Conservation (phyloP, 2,113 vertebrate genomes). For the Callopanchax toddi region DNA sequence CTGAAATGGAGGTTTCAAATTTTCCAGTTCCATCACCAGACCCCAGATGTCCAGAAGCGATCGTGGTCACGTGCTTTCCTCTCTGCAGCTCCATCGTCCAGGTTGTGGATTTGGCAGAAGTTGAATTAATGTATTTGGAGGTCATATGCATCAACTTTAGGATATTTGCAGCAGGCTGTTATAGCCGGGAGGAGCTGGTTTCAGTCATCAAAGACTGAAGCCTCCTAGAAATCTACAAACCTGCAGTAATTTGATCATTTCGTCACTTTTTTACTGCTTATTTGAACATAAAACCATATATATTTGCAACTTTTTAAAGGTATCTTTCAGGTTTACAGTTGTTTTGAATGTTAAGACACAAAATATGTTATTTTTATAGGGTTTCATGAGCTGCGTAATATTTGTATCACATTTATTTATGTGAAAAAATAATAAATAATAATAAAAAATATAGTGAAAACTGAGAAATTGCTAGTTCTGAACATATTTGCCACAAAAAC, state of each 20-base stretch:
- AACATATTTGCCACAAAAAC: no score
- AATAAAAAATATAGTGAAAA: no score
- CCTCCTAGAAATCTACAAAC: conserved; percentile 24
- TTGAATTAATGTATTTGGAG: conserved; percentile 36
- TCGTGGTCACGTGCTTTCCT: background rate
- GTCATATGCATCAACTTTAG: conserved; percentile 40
- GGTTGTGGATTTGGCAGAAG: conserved; percentile 32
- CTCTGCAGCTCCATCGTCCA: conserved; percentile 2
- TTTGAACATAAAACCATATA: no score
- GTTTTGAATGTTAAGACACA: no score
- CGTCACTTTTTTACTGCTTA: no score
- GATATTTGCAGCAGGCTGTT: conserved; percentile 36
- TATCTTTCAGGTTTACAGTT: no score
- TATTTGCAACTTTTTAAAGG: no score
- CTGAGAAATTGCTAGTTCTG: no score
- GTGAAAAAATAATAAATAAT: no score
- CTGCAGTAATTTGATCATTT: background rate
- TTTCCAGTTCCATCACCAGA: conserved; percentile 10
- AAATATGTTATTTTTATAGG: no score
- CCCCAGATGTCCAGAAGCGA: background rate
- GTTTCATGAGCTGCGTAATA: no score
- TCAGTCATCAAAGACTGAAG: conserved; percentile 33
- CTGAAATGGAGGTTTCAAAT: background rate
- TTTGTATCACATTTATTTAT: no score
- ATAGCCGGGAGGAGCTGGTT: conserved; percentile 24